Conservation (phyloP, 2,113 vertebrate species). For the Dipodomys ordii region DNA sequence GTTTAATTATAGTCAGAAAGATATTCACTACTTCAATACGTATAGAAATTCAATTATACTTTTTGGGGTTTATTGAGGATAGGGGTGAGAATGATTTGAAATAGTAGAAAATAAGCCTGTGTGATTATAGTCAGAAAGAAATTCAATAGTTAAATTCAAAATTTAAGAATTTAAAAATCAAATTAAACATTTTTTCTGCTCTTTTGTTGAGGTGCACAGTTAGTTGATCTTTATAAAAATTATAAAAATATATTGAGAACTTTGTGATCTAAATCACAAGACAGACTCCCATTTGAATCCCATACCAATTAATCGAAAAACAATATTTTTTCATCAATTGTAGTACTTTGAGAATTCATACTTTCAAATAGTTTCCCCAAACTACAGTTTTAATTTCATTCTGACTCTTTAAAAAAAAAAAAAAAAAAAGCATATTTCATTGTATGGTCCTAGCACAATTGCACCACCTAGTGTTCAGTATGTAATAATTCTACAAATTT, state of each 20-base stretch:
- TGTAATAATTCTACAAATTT: constrained; percentile 64
- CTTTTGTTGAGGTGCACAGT: not conserved
- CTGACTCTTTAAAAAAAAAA: not conserved
- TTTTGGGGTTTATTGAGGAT: not conserved
- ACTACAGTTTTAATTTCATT: constrained; percentile 71
- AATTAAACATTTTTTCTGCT: constrained; percentile 22
- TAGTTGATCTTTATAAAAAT: too few species aligned
- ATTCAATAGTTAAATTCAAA: constrained; percentile 73
- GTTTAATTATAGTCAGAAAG: too few species aligned
- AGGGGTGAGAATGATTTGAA: constrained; percentile 82
- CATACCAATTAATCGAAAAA: constrained; percentile 29
- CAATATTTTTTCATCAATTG: not conserved
- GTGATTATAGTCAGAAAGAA: constrained; percentile 74
- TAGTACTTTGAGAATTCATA: constrained; percentile 57
- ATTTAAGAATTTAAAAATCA: constrained; percentile 77
- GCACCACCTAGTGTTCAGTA: constrained; percentile 87
- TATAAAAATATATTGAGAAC: constrained; percentile 9
- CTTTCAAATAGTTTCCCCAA: constrained; percentile 56
- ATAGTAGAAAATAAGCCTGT: constrained; percentile 80
- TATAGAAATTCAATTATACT: constrained; percentile 69
- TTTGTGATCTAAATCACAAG: constrained; percentile 40
- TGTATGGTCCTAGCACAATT: constrained; percentile 84
- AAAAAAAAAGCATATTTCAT: not conserved
- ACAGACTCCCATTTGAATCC: constrained; percentile 28
- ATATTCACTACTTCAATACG: too few species aligned